Evolutionary conservation across 1,140 invertebrate species (phyloP).

Genomic region (Dendroctonus valens): DNA sequence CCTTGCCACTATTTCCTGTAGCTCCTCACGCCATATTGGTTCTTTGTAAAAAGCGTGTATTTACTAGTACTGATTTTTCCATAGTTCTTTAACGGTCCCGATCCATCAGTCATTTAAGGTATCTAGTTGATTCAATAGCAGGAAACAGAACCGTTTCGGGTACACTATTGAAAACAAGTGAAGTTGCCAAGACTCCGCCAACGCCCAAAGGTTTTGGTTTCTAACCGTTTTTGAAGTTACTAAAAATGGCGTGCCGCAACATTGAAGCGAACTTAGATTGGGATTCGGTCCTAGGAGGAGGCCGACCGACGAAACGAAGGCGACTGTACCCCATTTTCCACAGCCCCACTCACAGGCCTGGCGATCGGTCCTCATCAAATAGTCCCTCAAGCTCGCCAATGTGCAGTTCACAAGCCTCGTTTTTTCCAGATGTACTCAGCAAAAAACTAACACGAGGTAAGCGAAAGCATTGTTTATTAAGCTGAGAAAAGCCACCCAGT

Average conservation of each 20-base stretch:
- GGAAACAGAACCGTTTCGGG: no score
- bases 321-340: constrained; percentile 82
- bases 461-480: background rate
- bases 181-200: no score
- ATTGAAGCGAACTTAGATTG: constrained; percentile 90
- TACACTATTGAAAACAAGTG: no score
- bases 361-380: constrained; percentile 24
- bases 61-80: no score
- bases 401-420: constrained; percentile 53
- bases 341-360: constrained; percentile 54
- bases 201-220: constrained; percentile 34
- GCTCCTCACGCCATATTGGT: no score
- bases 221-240: constrained; percentile 47
- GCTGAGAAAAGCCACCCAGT: no score
- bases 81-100: no score
- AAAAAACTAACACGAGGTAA: constrained; percentile 83
- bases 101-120: no score
- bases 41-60: no score
- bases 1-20: no score
- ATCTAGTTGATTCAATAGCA: no score
- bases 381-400: constrained; percentile 58
- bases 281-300: constrained; percentile 81
- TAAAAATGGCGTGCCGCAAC: constrained; percentile 94
- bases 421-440: constrained; percentile 48
- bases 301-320: constrained; percentile 79